Evolutionary conservation across 2,113 vertebrate species (phyloP).

Genomic region (Turdus rufiventris): DNA sequence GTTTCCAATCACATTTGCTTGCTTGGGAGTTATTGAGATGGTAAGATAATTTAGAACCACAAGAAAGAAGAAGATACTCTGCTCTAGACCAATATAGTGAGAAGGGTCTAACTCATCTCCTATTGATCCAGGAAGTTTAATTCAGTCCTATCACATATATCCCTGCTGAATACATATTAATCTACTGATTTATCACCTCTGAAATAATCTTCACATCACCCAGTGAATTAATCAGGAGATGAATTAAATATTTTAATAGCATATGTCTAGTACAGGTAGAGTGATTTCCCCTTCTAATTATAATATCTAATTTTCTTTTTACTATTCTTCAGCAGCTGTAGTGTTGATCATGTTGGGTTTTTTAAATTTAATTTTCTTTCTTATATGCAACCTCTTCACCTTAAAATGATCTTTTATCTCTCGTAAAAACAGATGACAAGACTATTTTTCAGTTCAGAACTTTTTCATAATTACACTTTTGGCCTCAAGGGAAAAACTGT

Average conservation of each 20-base stretch:
- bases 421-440: slow-evolving; percentile 58
- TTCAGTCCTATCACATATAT: not conserved
- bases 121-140: not conserved
- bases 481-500: slow-evolving; percentile 58
- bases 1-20: not conserved
- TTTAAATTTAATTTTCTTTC: slow-evolving; percentile 54
- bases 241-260: slow-evolving; percentile 53
- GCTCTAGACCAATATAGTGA: not conserved
- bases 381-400: slow-evolving; percentile 55
- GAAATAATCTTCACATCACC: slow-evolving; percentile 24
- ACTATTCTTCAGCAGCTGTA: not conserved
- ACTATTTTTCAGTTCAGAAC: slow-evolving; percentile 59
- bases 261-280: slow-evolving; percentile 37
- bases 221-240: slow-evolving; percentile 41
- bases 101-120: not conserved
- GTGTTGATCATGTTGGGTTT: not conserved
- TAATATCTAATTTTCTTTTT: slow-evolving; percentile 57
- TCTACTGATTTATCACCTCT: slow-evolving; percentile 8
- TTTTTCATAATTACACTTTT: slow-evolving; percentile 71
- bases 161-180: not conserved
- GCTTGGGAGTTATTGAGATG: not conserved
- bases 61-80: not conserved
- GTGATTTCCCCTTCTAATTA: slow-evolving; percentile 31
- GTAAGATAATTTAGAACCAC: not conserved
- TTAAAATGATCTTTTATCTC: slow-evolving; percentile 65